Evolutionary conservation across 53 echinoderm and acorn worm genomes (phyloP).

Genomic region (Glandiceps talaboti): DNA sequence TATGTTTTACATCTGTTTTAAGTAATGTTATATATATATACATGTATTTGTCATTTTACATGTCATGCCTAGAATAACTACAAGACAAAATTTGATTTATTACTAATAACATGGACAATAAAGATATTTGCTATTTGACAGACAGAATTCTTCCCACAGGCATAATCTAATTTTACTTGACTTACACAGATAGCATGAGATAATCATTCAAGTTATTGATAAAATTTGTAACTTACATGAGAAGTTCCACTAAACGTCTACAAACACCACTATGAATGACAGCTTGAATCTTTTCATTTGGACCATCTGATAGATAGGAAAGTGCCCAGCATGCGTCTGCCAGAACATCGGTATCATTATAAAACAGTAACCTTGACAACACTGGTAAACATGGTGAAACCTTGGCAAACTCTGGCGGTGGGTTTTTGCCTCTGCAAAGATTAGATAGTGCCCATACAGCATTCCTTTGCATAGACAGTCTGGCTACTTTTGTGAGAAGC

Average conservation of each 20-base stretch:
- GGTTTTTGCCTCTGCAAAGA: slow-evolving; percentile 95
- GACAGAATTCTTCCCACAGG: no score
- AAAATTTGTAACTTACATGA: slow-evolving; percentile 88
- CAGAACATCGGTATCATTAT: slow-evolving; percentile 77
- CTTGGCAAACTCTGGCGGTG: slow-evolving; percentile 87
- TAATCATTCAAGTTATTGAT: no score
- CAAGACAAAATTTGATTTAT: no score
- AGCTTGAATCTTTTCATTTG: slow-evolving; percentile 99
- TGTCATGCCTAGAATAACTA: no score
- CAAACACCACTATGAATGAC: slow-evolving; percentile 96
- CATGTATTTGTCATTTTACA: no score
- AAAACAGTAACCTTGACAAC: slow-evolving; percentile 81
- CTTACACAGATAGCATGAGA: no score
- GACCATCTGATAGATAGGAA: slow-evolving; percentile 93
- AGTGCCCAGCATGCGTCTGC: slow-evolving; percentile 99
- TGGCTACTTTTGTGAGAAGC: slow-evolving; percentile 84
- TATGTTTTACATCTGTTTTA: no score
- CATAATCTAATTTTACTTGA: no score
- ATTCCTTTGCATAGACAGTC: slow-evolving; percentile 95
- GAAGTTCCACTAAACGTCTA: slow-evolving; percentile 88
- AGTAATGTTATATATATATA: no score
- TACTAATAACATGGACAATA: no score
- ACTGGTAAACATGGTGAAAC: slow-evolving; percentile 86
- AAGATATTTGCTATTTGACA: no score
- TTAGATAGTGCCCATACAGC: slow-evolving; percentile 99